Conservation (phyloP, 2,113 vertebrate species). For the Ceyx cyanopectus region DNA sequence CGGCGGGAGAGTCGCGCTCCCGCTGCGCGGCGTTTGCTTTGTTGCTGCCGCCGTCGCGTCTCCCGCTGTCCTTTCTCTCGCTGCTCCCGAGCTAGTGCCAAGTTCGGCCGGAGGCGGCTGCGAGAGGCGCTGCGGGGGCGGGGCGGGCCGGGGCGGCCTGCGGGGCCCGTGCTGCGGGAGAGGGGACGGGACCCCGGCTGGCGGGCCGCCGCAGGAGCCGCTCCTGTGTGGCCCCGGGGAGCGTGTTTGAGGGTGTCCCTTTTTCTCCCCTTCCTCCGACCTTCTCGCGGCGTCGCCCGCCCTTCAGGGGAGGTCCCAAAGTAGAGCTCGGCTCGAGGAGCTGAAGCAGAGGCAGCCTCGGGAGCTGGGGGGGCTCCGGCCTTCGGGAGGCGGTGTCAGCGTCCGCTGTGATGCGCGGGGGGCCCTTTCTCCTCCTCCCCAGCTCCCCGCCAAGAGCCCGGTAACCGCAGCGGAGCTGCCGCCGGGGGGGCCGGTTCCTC, state of each 20-base stretch:
- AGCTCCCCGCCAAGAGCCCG: neutral
- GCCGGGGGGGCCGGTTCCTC: neutral
- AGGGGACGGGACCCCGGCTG: neutral
- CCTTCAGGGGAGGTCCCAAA: neutral
- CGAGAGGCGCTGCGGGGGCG: neutral
- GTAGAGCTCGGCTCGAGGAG: neutral
- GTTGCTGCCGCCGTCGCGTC: neutral
- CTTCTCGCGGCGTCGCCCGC: neutral
- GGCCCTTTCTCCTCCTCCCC: neutral
- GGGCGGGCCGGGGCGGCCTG: neutral
- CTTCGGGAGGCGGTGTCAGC: neutral
- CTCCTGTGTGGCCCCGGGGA: neutral
- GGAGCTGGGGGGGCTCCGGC: neutral
- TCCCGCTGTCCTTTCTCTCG: neutral
- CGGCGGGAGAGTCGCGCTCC: neutral
- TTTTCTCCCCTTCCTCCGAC: rapidly evolving
- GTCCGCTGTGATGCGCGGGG: neutral
- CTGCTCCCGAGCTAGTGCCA: too few relatives aligned
- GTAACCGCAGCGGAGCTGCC: neutral
- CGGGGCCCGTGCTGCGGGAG: neutral
- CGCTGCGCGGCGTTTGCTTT: neutral
- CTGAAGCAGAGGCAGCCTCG: neutral
- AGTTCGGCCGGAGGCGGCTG: neutral
- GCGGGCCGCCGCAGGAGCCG: neutral
- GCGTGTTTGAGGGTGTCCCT: neutral